phyloP scores from a whole-genome alignment of 2,113 vertebrate species.

The Campylorhamphus procurvoides region DNA sequence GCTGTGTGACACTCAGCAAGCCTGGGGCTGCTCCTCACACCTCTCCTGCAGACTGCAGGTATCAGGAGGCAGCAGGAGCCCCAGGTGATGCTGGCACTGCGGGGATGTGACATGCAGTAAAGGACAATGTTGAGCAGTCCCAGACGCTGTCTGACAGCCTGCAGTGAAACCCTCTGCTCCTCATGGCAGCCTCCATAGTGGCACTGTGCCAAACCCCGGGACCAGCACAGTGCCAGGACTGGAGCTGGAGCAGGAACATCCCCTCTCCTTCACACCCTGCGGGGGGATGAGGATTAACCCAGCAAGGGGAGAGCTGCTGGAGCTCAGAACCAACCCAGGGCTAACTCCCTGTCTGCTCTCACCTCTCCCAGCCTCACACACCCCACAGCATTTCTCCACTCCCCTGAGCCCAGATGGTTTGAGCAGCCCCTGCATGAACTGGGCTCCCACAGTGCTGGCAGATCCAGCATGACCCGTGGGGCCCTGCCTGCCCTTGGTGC shows the following conservation, averaged over 20 bases:
- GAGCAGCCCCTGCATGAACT: rapidly evolving
- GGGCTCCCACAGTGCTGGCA: background rate
- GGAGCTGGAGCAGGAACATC: background rate
- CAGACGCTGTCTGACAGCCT: background rate
- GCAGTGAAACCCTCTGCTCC: background rate
- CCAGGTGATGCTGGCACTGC: background rate
- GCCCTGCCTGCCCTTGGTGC: background rate
- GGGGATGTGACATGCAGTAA: background rate
- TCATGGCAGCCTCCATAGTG: rapidly evolving
- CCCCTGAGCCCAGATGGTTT: background rate
- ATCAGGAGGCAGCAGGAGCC: background rate
- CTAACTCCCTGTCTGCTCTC: background rate
- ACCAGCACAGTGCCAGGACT: background rate
- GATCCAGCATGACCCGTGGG: rapidly evolving
- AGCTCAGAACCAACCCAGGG: background rate
- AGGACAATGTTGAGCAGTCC: background rate
- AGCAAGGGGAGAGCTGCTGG: background rate
- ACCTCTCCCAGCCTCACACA: background rate
- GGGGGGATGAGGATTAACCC: background rate
- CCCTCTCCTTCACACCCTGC: background rate
- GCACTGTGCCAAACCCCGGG: background rate
- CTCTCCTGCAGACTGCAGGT: background rate
- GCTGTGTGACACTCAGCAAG: background rate
- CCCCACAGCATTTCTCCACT: background rate
- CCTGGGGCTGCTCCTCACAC: background rate